Base-by-base conservation (phyloP, 1,140 invertebrate genomes). In the Diabrotica undecimpunctata region DNA sequence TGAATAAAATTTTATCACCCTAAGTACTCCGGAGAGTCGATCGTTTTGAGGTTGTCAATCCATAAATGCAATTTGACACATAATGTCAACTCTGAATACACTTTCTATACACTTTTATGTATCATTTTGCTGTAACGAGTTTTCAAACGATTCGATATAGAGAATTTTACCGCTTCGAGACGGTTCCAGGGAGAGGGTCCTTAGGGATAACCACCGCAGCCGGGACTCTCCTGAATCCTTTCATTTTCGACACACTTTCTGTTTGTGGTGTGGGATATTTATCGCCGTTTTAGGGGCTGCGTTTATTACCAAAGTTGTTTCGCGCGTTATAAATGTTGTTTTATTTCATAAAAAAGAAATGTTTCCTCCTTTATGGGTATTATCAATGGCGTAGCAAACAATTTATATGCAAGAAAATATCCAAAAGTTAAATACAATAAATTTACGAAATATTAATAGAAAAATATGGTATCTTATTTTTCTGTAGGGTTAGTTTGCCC, bases 181-280 rank as follows among this genome's bases (percentile, higher is more conserved):
- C 41, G 41, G 41, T 46, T 46, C 41, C n/a, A 46, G 8, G 5
- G n/a, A 46, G 41, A 46, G 41, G 41, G 41, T 46, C 41, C 41
- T 46, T 46, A 10, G 41, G 41, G 41, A 46, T 46, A 46, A 46
- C 41, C 41, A 10, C 41, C n/a, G n/a, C 41, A 46, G n/a, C 25
- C 41, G 41, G 41, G 41, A 46, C 41, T 46, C 41, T n/a, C 41
- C n/a, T 6, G 41, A 46, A 46, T 46, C 41, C 41, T 6, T 46
- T 25, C 25, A 25, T 25, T 25, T 25, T 46, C 41, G 41, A 46
- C 41, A 46, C 41, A 46, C 41, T 46, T 46, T 46, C 41, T 46
- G 41, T n/a, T 46, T 46, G 41, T 46, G 41, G 41, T n/a, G 41
- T 46, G 41, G 41, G 41, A 46, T 46, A 46, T 46, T 46, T 46